phyloP scores from a whole-genome alignment of 2,113 vertebrate species.

The western clawed frog (Xenopus tropicalis) region DNA sequence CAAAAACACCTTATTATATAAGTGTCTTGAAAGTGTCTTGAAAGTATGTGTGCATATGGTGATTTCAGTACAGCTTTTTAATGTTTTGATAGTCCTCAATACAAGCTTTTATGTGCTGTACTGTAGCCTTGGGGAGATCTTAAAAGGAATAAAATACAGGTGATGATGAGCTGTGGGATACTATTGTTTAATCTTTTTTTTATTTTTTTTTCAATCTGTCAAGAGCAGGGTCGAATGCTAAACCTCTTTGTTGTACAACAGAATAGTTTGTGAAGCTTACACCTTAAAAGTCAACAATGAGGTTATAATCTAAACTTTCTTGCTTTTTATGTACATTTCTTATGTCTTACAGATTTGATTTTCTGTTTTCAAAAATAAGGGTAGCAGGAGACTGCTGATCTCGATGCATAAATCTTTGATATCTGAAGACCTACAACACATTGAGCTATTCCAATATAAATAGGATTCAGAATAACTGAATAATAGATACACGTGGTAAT shows the following conservation, averaged over 20 bases:
- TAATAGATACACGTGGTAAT: too few species aligned
- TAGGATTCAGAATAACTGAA: too few species aligned
- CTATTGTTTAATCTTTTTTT: slow-evolving; percentile 1
- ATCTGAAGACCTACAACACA: slow-evolving; percentile 3
- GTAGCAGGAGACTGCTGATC: slow-evolving; percentile 6
- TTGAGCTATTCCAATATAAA: neutral
- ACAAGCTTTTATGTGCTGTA: too few species aligned
- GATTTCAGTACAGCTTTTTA: too few species aligned
- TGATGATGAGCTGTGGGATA: slow-evolving; percentile 6
- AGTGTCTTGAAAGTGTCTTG: too few species aligned
- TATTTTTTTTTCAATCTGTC: neutral
- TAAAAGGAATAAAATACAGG: slow-evolving; percentile 3
- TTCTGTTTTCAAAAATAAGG: slow-evolving; percentile 11
- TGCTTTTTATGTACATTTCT: slow-evolving; percentile 9
- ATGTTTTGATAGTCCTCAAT: too few species aligned
- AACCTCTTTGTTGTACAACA: too few species aligned
- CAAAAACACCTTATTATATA: too few species aligned
- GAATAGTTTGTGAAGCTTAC: neutral
- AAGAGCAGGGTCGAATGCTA: neutral
- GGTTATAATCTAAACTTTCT: neutral
- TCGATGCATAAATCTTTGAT: slow-evolving; percentile 4
- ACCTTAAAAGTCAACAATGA: slow-evolving; percentile 4
- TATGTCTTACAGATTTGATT: slow-evolving; percentile 9
- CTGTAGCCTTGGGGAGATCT: too few species aligned
- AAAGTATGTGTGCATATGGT: too few species aligned